Evolutionary conservation across 1,140 invertebrate species (phyloP).

Genomic region (Hypothenemus hampei): DNA sequence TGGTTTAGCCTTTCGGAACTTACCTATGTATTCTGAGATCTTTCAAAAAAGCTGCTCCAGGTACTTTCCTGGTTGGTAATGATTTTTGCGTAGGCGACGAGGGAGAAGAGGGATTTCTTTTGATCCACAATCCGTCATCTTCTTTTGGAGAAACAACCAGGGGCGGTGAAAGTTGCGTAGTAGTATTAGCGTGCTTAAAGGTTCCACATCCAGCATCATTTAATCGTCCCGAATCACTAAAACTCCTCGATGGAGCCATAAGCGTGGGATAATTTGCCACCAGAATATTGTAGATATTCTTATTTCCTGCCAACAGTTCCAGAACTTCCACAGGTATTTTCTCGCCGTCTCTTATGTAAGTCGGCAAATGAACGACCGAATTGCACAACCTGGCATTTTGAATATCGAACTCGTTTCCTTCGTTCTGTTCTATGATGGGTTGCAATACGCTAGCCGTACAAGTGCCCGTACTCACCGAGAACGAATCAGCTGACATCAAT

Average conservation of each 20-base stretch:
- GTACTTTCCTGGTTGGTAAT: slow-evolving; percentile 46
- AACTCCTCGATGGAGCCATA: slow-evolving; percentile 63
- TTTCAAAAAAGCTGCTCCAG: slow-evolving; percentile 59
- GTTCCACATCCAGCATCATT: slow-evolving; percentile 34
- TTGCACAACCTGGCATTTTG: slow-evolving; percentile 53
- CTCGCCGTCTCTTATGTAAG: slow-evolving; percentile 73
- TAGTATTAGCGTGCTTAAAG: slow-evolving; percentile 39
- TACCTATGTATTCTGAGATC: slow-evolving; percentile 63
- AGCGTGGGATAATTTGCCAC: slow-evolving; percentile 70
- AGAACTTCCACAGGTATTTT: slow-evolving; percentile 68
- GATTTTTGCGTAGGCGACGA: slow-evolving; percentile 45
- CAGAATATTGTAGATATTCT: slow-evolving; percentile 65
- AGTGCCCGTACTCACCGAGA: slow-evolving; percentile 63
- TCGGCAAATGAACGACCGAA: slow-evolving; percentile 76
- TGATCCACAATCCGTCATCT: slow-evolving; percentile 55
- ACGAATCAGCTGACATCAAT: slow-evolving; percentile 53
- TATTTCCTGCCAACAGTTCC: slow-evolving; percentile 63
- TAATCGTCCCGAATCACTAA: slow-evolving; percentile 62
- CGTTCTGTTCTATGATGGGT: slow-evolving; percentile 38
- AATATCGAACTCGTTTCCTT: slow-evolving; percentile 33
- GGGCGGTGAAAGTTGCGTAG: slow-evolving; percentile 36
- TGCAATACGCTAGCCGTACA: slow-evolving; percentile 54
- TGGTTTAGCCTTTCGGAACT: not conserved
- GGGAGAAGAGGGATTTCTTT: slow-evolving; percentile 39
- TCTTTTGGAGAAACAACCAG: slow-evolving; percentile 41